Percentiles rank a stretch among this genome's conserved stretches.
Evolutionary conservation across 2,113 vertebrate species (phyloP).

Genomic region (Semnornis frantzii): DNA sequence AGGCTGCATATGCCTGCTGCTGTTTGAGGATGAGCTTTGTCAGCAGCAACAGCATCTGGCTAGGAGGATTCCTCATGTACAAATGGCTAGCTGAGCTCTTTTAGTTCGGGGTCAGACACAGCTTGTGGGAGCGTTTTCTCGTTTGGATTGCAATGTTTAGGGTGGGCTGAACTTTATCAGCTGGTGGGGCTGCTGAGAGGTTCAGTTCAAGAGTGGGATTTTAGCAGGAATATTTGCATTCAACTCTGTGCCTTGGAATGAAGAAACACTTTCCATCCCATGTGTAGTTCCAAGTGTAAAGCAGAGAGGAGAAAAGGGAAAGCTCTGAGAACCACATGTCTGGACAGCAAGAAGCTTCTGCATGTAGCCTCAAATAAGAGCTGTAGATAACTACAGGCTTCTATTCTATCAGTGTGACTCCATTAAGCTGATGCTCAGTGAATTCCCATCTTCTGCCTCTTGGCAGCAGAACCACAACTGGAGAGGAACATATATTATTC

Average conservation of each 20-base stretch:
- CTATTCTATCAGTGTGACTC: neutral
- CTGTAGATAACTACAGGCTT: neutral
- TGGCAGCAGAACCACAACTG: neutral
- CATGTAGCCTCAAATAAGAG: neutral
- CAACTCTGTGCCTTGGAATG: neutral
- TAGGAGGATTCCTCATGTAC: neutral
- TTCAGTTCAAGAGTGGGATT: neutral
- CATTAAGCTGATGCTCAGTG: neutral
- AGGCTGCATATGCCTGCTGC: rapidly evolving
- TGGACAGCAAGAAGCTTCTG: neutral
- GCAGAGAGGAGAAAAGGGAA: neutral
- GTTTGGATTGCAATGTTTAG: neutral
- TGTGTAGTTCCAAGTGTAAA: neutral
- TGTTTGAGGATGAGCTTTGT: neutral
- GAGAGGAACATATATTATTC: neutral
- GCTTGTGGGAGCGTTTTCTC: neutral
- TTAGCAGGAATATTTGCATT: slow-evolving; percentile 5
- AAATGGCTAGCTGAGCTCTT: neutral
- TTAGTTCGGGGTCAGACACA: neutral
- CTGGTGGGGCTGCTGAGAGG: neutral
- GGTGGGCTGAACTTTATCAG: neutral
- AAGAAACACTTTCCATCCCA: neutral
- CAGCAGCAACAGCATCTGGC: neutral
- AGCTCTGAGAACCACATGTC: neutral
- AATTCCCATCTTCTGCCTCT: neutral